Conservation (phyloP, 2,113 vertebrate genomes). For the Morone saxatilis region DNA sequence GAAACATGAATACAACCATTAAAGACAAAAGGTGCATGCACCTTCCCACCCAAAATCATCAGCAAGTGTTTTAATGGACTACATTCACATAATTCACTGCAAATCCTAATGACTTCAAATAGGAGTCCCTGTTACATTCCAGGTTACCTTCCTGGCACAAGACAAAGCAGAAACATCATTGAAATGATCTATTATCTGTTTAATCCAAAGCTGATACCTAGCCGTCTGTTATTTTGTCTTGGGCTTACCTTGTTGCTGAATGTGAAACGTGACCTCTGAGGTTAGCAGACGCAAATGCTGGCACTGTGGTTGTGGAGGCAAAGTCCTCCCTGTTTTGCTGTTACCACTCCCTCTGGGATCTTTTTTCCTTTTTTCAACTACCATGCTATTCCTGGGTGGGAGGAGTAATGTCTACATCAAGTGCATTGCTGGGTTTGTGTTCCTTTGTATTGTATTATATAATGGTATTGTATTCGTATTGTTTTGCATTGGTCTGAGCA, state of each 20-base stretch:
- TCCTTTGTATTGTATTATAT: constrained; percentile 16
- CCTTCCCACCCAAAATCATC: neutral
- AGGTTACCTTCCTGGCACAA: neutral
- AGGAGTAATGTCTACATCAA: constrained; percentile 45
- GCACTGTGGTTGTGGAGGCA: constrained; percentile 43
- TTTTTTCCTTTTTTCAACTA: constrained; percentile 15
- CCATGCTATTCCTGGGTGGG: constrained; percentile 29
- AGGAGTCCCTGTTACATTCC: neutral
- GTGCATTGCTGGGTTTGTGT: constrained; percentile 33
- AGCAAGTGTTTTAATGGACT: neutral
- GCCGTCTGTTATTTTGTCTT: neutral
- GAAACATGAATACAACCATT: neutral
- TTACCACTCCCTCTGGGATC: constrained; percentile 57
- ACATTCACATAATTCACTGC: neutral
- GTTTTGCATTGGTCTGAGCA: neutral
- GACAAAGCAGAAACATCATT: neutral
- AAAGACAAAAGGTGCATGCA: neutral
- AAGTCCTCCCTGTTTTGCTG: constrained; percentile 47
- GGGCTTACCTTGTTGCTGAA: constrained; percentile 56
- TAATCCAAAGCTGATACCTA: neutral
- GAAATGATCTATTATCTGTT: neutral
- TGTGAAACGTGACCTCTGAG: constrained; percentile 45
- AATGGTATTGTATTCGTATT: constrained; percentile 3
- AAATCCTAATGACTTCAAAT: constrained; percentile 4
- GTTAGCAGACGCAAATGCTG: constrained; percentile 34